Evolutionary conservation across 2,797 vertebrate genomes (phyloP).

Genomic region (Eupleurogrammus muticus): DNA sequence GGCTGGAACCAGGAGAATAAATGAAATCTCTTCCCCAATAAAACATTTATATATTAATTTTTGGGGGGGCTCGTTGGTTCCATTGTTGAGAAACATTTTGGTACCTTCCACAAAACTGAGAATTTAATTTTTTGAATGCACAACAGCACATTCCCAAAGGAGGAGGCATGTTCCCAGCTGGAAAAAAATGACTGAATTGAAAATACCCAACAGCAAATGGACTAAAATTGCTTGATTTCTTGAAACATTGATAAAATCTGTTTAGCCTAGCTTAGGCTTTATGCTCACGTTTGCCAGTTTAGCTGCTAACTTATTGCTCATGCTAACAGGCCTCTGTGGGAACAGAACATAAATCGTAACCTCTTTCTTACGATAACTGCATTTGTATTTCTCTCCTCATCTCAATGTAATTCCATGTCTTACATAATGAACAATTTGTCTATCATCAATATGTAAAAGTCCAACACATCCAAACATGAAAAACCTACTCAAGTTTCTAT

Average conservation of each 20-base stretch:
- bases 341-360: too few species aligned
- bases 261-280: too few species aligned
- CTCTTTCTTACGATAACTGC: too few species aligned
- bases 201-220: not conserved
- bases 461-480: too few species aligned
- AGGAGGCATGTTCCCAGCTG: not conserved
- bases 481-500: too few species aligned
- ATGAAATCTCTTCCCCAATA: constrained; percentile 50
- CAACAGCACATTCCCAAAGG: not conserved
- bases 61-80: constrained; percentile 59
- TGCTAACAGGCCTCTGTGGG: too few species aligned
- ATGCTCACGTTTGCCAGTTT: too few species aligned
- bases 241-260: not conserved
- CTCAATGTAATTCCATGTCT: too few species aligned
- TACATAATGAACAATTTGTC: too few species aligned
- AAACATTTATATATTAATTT: constrained; percentile 58
- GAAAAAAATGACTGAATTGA: constrained; percentile 2
- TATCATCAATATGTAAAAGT: too few species aligned
- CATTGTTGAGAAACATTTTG: constrained; percentile 55
- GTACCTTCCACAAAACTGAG: constrained; percentile 46
- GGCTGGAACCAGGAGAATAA: constrained; percentile 37
- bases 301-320: too few species aligned
- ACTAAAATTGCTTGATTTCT: not conserved
- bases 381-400: too few species aligned
- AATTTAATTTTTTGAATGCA: constrained; percentile 40